phyloP scores from a whole-genome alignment of 2,113 vertebrate species.

The Plecturocebus donacophilus region DNA sequence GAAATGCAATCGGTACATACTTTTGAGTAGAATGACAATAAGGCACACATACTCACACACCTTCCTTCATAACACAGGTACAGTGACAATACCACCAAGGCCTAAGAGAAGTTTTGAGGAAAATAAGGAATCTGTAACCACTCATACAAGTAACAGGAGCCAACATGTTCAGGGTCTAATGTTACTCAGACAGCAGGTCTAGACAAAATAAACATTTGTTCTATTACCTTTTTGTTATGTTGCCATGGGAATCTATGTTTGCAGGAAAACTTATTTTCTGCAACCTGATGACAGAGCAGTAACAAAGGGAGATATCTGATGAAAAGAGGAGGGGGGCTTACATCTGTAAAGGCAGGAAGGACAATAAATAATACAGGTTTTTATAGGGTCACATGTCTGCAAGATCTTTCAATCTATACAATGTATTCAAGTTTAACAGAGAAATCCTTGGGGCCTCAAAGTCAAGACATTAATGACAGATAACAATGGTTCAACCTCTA shows the following conservation, averaged over 20 bases:
- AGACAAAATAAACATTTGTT: conserved; percentile 77
- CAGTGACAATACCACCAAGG: not conserved
- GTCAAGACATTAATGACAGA: not conserved
- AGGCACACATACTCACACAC: not conserved
- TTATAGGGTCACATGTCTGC: not conserved
- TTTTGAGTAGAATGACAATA: not conserved
- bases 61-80: not conserved
- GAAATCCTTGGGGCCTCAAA: not conserved
- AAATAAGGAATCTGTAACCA: conserved; percentile 45
- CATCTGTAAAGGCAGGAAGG: not conserved
- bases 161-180: conserved; percentile 59
- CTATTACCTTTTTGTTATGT: conserved; percentile 77
- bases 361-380: not conserved
- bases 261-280: conserved; percentile 64
- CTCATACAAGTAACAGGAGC: conserved; percentile 55
- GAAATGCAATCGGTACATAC: not conserved
- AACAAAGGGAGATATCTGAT: not conserved
- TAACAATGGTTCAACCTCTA: not conserved
- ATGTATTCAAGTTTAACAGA: conserved; percentile 36
- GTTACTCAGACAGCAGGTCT: conserved; percentile 65
- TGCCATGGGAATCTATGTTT: conserved; percentile 76
- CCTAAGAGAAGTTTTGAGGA: conserved; percentile 5
- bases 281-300: conserved; percentile 52
- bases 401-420: not conserved
- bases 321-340: not conserved